Conservation (phyloP, 37 sponge, comb jelly and placozoan genomes). For the Halisarca cf. caerulea region DNA sequence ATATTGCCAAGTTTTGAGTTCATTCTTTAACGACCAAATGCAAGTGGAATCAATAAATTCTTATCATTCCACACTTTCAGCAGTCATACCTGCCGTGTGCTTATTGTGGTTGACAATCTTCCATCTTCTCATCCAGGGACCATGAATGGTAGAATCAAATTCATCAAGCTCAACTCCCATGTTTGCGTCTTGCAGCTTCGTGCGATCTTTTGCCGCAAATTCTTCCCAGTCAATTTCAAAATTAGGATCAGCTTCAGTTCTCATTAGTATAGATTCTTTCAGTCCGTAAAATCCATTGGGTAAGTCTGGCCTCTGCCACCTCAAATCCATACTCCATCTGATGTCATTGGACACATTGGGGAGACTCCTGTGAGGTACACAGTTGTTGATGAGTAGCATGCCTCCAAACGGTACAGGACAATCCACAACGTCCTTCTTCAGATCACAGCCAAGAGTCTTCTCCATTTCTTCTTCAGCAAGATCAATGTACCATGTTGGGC, state of each 20-base stretch:
- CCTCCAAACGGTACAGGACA: constrained; percentile 86
- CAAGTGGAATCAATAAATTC: no score
- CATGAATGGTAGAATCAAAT: constrained; percentile 82
- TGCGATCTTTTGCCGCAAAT: constrained; percentile 64
- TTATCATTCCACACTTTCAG: no score
- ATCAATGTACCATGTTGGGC: constrained; percentile 86
- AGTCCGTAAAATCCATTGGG: constrained; percentile 74
- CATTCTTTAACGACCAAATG: no score
- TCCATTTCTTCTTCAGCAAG: constrained; percentile 65
- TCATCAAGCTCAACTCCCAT: constrained; percentile 40
- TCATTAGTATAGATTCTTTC: constrained; percentile 65
- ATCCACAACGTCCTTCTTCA: constrained; percentile 67
- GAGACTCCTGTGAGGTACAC: constrained; percentile 81
- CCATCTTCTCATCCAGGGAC: constrained; percentile 93
- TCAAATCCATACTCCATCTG: constrained; percentile 88
- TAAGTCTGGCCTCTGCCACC: constrained; percentile 73
- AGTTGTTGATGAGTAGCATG: constrained; percentile 73
- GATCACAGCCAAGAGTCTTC: constrained; percentile 59
- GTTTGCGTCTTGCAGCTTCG: constrained; percentile 33
- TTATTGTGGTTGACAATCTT: constrained; percentile 84
- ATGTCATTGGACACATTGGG: constrained; percentile 70
- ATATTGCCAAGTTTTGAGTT: no score
- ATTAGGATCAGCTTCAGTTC: constrained; percentile 53
- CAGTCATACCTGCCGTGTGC: constrained; percentile 53
- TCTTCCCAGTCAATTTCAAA: constrained; percentile 65